Conservation (phyloP, 2,113 vertebrate species). For the Ifrita kowaldi region DNA sequence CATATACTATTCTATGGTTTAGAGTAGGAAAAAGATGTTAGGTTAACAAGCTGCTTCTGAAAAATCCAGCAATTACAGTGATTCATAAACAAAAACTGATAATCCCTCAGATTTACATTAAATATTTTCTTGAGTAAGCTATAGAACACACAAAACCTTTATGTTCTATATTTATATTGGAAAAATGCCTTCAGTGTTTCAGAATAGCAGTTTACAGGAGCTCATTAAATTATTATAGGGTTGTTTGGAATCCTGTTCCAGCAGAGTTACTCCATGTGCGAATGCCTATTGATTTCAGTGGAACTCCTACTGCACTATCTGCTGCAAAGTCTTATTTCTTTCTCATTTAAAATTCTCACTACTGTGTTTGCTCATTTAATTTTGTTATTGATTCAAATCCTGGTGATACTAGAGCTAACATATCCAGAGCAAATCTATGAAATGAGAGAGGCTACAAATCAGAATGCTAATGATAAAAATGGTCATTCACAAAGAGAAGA, state of each 20-base stretch:
- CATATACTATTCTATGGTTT: background rate
- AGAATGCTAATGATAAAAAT: background rate
- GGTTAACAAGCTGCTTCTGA: background rate
- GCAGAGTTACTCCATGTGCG: background rate
- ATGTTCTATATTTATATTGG: background rate
- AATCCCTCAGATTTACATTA: background rate
- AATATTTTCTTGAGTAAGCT: background rate
- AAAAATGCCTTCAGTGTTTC: background rate
- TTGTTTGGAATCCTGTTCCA: constrained; percentile 18
- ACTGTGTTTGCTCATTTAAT: background rate
- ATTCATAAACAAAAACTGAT: background rate
- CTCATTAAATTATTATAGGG: background rate
- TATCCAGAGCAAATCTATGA: background rate
- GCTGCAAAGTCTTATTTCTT: background rate
- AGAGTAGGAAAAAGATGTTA: background rate
- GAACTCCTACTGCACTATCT: background rate
- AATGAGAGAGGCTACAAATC: background rate
- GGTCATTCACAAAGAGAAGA: background rate
- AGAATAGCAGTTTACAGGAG: background rate
- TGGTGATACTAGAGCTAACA: background rate
- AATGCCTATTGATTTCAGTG: constrained; percentile 13
- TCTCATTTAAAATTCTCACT: background rate
- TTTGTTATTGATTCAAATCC: background rate
- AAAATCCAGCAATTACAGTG: background rate
- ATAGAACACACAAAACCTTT: background rate